Evolutionary conservation across 2,797 vertebrate species (phyloP).

Genomic region (Liasis olivaceus): DNA sequence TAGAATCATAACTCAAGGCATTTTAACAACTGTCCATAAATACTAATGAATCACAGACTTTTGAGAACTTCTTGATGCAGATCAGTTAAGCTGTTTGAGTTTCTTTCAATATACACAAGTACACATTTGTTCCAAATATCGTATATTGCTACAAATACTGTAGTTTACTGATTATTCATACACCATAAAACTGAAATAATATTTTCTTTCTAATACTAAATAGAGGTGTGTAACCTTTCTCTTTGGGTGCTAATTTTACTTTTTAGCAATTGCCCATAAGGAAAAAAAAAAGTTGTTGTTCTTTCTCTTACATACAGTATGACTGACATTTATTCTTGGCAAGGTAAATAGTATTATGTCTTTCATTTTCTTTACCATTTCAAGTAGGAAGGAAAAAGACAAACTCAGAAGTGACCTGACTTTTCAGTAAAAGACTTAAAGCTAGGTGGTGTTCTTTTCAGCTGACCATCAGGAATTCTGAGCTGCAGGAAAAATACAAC

Average conservation of each 20-base stretch:
- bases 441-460: constrained; percentile 36
- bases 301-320: constrained; percentile 43
- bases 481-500: constrained; percentile 21
- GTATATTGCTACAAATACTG: neutral
- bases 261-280: constrained; percentile 57
- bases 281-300: constrained; percentile 50
- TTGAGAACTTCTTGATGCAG: neutral
- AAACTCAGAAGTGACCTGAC: constrained; percentile 49
- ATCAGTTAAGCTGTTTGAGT: neutral
- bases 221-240: constrained; percentile 47
- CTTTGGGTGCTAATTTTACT: constrained; percentile 60
- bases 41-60: neutral
- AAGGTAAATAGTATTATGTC: constrained; percentile 65
- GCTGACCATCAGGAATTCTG: constrained; percentile 41
- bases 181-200: constrained; percentile 30
- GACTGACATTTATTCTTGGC: constrained; percentile 69
- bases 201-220: constrained; percentile 43
- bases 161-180: neutral
- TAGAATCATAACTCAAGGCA: neutral
- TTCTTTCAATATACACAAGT: neutral
- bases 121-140: neutral
- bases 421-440: constrained; percentile 61
- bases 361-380: constrained; percentile 51
- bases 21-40: neutral
- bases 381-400: constrained; percentile 34